Conservation (phyloP, 2,888 invertebrate genomes). For the Brachynemurus nebulosus region DNA sequence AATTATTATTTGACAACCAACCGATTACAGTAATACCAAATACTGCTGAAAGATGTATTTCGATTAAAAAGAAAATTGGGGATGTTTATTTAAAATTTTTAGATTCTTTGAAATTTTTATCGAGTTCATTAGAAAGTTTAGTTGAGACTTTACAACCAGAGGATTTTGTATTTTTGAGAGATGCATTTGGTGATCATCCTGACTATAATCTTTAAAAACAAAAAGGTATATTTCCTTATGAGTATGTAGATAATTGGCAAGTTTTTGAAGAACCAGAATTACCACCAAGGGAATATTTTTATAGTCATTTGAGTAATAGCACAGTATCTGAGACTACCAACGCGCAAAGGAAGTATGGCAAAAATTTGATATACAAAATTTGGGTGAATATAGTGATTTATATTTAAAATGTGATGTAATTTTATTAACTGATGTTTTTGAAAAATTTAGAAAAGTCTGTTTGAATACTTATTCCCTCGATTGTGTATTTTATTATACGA, state of each 20-base stretch:
- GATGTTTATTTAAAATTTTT: constrained; percentile 13
- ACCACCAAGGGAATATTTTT: constrained; percentile 16
- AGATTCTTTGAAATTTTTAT: constrained; percentile 18
- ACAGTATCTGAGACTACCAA: constrained; percentile 15
- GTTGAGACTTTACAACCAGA: constrained; percentile 11
- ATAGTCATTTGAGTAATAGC: constrained; percentile 14
- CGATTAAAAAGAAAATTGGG: constrained; percentile 13
- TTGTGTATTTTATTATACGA: constrained; percentile 17
- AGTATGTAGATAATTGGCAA: constrained; percentile 14
- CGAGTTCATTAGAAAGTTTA: constrained; percentile 15
- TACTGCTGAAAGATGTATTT: constrained; percentile 21
- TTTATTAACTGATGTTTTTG: constrained; percentile 20
- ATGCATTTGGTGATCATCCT: background rate
- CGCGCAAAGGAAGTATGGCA: constrained; percentile 22
- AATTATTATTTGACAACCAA: constrained; percentile 7
- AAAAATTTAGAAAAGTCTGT: constrained; percentile 20
- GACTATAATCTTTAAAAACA: constrained; percentile 13
- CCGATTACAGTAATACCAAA: constrained; percentile 16
- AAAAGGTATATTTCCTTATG: constrained; percentile 23
- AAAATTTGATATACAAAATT: constrained; percentile 17
- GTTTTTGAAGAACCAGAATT: constrained; percentile 13
- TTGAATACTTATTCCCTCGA: constrained; percentile 18
- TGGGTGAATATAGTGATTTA: constrained; percentile 21
- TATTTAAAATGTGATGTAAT: constrained; percentile 21
- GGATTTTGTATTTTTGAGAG: constrained; percentile 8